A percentile compares a stretch with the other conserved stretches of the same genome.
phyloP scores from a whole-genome alignment of 2,888 invertebrate genomes.

The Tiphia femorata region DNA sequence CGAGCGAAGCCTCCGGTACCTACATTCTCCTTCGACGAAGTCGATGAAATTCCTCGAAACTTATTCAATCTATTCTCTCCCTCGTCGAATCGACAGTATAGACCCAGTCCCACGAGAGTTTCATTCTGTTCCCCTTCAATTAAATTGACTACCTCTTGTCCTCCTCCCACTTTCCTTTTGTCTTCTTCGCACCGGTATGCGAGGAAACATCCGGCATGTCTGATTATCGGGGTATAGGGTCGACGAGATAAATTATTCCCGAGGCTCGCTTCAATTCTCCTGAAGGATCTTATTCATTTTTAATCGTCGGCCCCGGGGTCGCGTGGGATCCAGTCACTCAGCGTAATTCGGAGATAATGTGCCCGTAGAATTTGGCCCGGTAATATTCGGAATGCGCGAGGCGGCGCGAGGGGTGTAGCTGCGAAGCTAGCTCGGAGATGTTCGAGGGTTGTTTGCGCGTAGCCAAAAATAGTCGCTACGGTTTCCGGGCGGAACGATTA shows the following conservation, averaged over 20 bases:
- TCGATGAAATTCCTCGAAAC: slow-evolving; percentile 16
- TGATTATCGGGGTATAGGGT: background rate
- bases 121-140: slow-evolving; percentile 35
- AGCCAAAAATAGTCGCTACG: no score
- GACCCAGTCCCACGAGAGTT: slow-evolving; percentile 19
- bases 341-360: no score
- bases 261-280: background rate
- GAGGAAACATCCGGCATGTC: slow-evolving; percentile 1
- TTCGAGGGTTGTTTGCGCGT: no score
- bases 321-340: no score
- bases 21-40: background rate
- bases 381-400: no score
- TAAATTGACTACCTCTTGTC: slow-evolving; percentile 32
- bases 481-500: no score
- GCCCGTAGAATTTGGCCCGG: no score
- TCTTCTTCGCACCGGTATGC: slow-evolving; percentile 13
- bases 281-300: background rate
- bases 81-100: background rate
- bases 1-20: background rate
- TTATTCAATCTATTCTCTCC: slow-evolving; percentile 24
- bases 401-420: no score
- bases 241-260: background rate
- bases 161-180: no score
- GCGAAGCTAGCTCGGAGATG: no score
- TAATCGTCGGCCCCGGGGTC: no score